Base-by-base conservation (phyloP, 2,888 invertebrate species). In the Papilio protenor region DNA sequence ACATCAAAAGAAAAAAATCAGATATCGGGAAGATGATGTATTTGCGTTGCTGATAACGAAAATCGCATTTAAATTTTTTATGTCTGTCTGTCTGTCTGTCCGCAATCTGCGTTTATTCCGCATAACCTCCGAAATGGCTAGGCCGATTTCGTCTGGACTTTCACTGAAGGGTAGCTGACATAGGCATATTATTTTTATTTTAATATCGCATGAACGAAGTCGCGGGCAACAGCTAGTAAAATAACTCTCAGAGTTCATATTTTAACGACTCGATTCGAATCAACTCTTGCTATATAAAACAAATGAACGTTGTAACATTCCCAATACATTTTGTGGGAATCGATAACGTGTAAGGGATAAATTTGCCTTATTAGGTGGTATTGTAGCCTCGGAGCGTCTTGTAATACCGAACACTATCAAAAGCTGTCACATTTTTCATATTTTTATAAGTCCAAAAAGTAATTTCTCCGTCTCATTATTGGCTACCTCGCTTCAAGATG, bases 401-500 rank as follows among this genome's bases (percentile, higher is more conserved):
- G 70, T 78, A 61, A 75, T 71, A 61, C 27, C 59, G 69, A 52
- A 27, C 33, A 33, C 52, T 75, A 75, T 72, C 78, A 78, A 61
- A 21, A 45, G 18, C 27, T 71, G 73, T 77, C 77, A 77, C 74
- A 77, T 77, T 77, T 74, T 72, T 77, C 70, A 77, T 69, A 77
- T 59, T 78, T 75, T 78, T 77, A 74, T 71, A 75, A 78, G 55
- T 75, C 75, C 78, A 75, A 75, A 78, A 75, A 75, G 78, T 78
- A 78, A 75, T 78, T 78, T 75, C 75, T 47, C 64, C 78, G 70
- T 64, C 71, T 75, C 75, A 78, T 78, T 78, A 78, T 66, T 66
- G 73, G 71, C 78, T 75, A 75, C 78, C 75, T 78, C 71, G 78
- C 82, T 83, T 82, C 80, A 89, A 87, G 84, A 86, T 86, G 85